Evolutionary conservation across 2,113 vertebrate genomes (phyloP).

Genomic region (Silurus asotus): DNA sequence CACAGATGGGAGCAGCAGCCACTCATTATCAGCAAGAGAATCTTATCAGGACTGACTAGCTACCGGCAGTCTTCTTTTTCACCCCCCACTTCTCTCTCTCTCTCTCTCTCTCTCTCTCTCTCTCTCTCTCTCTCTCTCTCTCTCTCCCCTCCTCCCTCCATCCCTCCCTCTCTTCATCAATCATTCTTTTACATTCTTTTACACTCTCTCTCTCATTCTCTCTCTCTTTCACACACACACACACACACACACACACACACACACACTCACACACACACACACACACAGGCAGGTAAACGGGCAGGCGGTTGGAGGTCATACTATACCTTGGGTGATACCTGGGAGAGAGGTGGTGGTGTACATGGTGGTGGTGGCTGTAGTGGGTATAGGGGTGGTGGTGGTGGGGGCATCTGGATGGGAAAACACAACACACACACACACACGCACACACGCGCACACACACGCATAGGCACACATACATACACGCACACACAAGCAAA

Average conservation of each 20-base stretch:
- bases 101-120: conserved; percentile 13
- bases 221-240: neutral
- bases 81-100: conserved; percentile 14
- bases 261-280: conserved; percentile 23
- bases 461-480: conserved; percentile 18
- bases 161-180: conserved; percentile 1
- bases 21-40: conserved; percentile 54
- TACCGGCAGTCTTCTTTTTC: conserved; percentile 25
- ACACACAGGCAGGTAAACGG: conserved; percentile 38
- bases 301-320: conserved; percentile 60
- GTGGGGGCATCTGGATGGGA: conserved; percentile 79
- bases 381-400: conserved; percentile 78
- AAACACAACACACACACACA: conserved; percentile 61
- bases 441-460: neutral
- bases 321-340: conserved; percentile 74
- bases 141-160: neutral
- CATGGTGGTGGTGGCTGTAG: conserved; percentile 72
- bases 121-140: conserved; percentile 28
- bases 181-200: too few relatives aligned
- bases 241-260: conserved; percentile 8
- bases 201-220: neutral
- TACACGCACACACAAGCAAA: conserved; percentile 49
- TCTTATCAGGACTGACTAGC: conserved; percentile 54
- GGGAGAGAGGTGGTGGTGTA: conserved; percentile 65
- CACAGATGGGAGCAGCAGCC: conserved; percentile 52